A percentile compares a stretch with the other conserved stretches of the same genome.
Evolutionary conservation across 2,797 vertebrate species (phyloP).

Genomic region (Acanthurus lineatus): DNA sequence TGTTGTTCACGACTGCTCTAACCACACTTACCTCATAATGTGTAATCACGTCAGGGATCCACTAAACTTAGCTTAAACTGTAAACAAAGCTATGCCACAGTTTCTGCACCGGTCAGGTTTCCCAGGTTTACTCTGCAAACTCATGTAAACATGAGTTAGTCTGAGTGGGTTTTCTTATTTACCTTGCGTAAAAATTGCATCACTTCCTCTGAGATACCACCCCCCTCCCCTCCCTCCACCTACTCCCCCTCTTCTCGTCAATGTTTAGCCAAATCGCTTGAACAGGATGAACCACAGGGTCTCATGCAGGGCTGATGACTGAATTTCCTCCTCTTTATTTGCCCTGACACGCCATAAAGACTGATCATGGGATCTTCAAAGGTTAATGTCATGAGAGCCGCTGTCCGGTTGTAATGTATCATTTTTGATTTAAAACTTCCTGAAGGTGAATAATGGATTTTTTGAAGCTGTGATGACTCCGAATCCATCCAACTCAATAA

Average conservation of each 20-base stretch:
- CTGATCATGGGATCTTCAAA: not conserved
- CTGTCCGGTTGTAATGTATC: not conserved
- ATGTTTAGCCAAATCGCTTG: not conserved
- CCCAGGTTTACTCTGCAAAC: not conserved
- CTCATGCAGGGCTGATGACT: not conserved
- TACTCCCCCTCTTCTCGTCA: not conserved
- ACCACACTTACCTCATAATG: slow-evolving; percentile 5
- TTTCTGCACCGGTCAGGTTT: not conserved
- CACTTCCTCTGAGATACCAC: slow-evolving; percentile 29
- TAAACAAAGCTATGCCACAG: not conserved
- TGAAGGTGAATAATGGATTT: not conserved
- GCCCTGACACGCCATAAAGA: slow-evolving; percentile 17
- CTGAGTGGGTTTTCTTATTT: slow-evolving; percentile 20
- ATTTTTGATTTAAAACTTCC: slow-evolving; percentile 24
- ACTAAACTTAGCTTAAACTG: slow-evolving; percentile 17
- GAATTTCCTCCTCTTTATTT: slow-evolving; percentile 32
- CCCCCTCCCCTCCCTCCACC: not conserved
- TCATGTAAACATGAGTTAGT: not conserved
- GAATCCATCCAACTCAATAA: not conserved
- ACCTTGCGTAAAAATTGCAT: slow-evolving; percentile 23
- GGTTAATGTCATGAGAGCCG: slow-evolving; percentile 18
- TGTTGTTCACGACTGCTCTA: not conserved
- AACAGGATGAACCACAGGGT: not conserved
- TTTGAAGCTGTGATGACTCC: not conserved
- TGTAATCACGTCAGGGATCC: not conserved